A percentile compares a stretch with the other conserved stretches of the same genome.
phyloP scores from a whole-genome alignment of 2,797 vertebrate genomes.

The Poliocrania exsul region DNA sequence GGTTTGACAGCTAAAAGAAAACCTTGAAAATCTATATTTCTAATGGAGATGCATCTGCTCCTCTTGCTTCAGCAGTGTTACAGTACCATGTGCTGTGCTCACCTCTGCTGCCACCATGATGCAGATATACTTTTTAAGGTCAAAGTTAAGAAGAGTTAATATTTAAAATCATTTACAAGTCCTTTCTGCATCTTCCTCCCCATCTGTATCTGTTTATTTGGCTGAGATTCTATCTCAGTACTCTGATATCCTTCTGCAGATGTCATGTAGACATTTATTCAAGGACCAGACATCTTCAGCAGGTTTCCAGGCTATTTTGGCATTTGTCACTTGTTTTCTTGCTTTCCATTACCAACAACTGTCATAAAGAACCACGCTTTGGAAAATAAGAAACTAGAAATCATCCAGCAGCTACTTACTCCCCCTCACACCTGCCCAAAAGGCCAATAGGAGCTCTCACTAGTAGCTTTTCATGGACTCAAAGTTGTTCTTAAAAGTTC shows the following conservation, averaged over 20 bases:
- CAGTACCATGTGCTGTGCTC: background rate
- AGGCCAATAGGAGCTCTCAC: background rate
- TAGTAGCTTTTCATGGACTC: background rate
- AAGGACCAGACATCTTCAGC: slow-evolving; percentile 15
- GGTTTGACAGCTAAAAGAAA: background rate
- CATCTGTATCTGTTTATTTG: background rate
- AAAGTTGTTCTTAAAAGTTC: background rate
- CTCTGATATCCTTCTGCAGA: background rate
- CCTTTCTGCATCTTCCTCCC: background rate
- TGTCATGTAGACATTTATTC: background rate
- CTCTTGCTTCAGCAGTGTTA: background rate
- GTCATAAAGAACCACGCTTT: slow-evolving; percentile 6
- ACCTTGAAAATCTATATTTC: slow-evolving; percentile 23
- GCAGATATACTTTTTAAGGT: background rate
- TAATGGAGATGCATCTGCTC: background rate
- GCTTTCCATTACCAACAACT: slow-evolving; percentile 11
- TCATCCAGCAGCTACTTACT: slow-evolving; percentile 1
- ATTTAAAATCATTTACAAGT: slow-evolving; percentile 37
- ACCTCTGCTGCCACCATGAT: background rate
- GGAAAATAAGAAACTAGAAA: slow-evolving; percentile 21
- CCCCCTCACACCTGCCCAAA: background rate
- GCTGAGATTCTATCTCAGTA: background rate
- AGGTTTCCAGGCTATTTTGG: slow-evolving; percentile 34
- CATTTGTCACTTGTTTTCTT: slow-evolving; percentile 10
- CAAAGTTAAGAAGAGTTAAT: background rate